Evolutionary conservation across 2,113 vertebrate species (phyloP), one percentile per base, ranked within the genome.

Genomic region (Poeciliopsis occidentalis): DNA sequence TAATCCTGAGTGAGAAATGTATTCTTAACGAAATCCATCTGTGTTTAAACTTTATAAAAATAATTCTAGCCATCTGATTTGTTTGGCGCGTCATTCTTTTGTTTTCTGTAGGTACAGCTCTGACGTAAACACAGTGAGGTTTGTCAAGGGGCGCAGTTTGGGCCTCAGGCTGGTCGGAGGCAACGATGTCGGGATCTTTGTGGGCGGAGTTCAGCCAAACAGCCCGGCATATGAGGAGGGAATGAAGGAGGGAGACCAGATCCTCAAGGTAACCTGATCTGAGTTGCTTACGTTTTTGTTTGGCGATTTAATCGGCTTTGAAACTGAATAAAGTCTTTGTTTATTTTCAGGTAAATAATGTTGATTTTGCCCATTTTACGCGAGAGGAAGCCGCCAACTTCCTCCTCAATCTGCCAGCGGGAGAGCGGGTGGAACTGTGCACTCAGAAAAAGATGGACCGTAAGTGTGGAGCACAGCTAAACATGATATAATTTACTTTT

Each of bases 141-240:
- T 99, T 15, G 39, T 90, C 73, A 99, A 99, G 83, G 96, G 95
- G 66, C 86, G 88, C 70, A 99, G 89, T 0, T 80, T 97, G 0
- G 98, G 98, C 24, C 91, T 99, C 67, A 95, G 94, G 64, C 94
- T 99, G 31, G 96, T 98, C 0, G 98, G 98, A 0, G 98, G 98
- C 19, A 99, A 99, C 0, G 96, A 99, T 0, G 95, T 97, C 3
- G 98, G 98, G 31, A 98, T 99, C 91, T 99, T 99, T 3, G 96
- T 99, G 10, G 95, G 97, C 0, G 93, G 95, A 0, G 96, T 99
- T 76, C 97, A 98, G 84, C 95, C 95, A 1, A 96, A 96, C 77
- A 98, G 98, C 86, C 95, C 95, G 0, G 97, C 97, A 0, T 95
- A 95, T 0, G 79, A 75, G 8, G 93, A 97, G 85, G 97, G 96